Conservation (phyloP, 2,888 invertebrate species). For the Dryobota labecula region DNA sequence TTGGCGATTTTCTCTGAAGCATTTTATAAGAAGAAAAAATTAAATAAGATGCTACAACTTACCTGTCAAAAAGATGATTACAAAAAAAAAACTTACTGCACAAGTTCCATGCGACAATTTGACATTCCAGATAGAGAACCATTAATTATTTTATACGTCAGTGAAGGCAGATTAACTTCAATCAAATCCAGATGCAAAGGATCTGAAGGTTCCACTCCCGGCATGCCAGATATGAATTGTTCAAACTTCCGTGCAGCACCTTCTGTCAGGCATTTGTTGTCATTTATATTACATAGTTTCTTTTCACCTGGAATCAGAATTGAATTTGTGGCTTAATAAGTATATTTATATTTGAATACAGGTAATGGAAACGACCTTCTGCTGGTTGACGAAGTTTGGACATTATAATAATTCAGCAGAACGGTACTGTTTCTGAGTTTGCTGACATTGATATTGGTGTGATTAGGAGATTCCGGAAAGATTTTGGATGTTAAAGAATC, state of each 20-base stretch:
- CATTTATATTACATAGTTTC: conserved; percentile 14
- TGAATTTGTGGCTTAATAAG: not conserved
- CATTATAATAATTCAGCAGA: not conserved
- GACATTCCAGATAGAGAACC: conserved; percentile 25
- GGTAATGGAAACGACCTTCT: not conserved
- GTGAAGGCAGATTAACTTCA: conserved; percentile 3
- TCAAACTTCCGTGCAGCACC: not conserved
- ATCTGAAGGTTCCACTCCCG: conserved; percentile 30
- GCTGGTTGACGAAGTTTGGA: not conserved
- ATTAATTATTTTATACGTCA: conserved; percentile 20
- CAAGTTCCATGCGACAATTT: conserved; percentile 23
- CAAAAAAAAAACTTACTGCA: conserved; percentile 25
- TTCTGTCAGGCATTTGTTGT: conserved; percentile 21
- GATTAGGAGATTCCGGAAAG: not conserved
- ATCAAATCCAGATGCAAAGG: conserved; percentile 11
- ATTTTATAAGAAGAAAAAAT: no score
- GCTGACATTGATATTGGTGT: not conserved
- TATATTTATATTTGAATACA: not conserved
- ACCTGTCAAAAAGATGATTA: not conserved
- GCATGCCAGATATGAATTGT: conserved; percentile 8
- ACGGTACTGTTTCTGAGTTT: not conserved
- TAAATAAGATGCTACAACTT: no score
- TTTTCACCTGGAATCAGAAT: conserved; percentile 10
- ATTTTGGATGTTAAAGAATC: not conserved
- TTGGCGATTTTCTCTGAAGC: no score